Evolutionary conservation across 2,797 vertebrate species (phyloP).

Genomic region (Enteromius paludinosus): DNA sequence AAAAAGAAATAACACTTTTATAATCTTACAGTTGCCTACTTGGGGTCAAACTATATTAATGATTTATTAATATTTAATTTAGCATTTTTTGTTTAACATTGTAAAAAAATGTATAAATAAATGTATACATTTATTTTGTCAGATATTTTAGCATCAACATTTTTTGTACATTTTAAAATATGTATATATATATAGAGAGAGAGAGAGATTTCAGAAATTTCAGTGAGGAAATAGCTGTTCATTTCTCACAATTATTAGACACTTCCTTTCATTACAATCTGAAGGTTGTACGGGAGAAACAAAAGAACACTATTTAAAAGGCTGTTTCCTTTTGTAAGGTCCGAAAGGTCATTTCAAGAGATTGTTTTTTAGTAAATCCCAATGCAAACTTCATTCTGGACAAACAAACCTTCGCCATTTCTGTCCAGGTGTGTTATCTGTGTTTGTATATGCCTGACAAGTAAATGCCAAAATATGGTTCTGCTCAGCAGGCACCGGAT

Average conservation of each 20-base stretch:
- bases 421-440: slow-evolving; percentile 38
- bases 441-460: slow-evolving; percentile 40
- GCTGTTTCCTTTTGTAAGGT: background rate
- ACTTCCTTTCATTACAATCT: background rate
- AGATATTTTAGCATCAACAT: background rate
- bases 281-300: background rate
- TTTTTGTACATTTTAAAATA: background rate
- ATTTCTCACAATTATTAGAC: background rate
- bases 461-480: slow-evolving; percentile 43
- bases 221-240: background rate
- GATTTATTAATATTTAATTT: background rate
- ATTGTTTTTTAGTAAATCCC: background rate
- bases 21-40: background rate
- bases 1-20: no score
- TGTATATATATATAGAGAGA: no score
- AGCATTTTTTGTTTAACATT: no score
- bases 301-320: background rate
- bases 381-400: slow-evolving; percentile 6
- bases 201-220: background rate
- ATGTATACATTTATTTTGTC: no score
- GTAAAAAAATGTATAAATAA: no score
- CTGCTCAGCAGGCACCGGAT: slow-evolving; percentile 24
- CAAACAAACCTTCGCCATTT: slow-evolving; percentile 32
- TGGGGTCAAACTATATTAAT: background rate
- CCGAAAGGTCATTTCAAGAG: background rate